Percentiles rank a stretch among this genome's conserved stretches.
Conservation (phyloP, 1,140 invertebrate species). For the Coptotermes formosanus region DNA sequence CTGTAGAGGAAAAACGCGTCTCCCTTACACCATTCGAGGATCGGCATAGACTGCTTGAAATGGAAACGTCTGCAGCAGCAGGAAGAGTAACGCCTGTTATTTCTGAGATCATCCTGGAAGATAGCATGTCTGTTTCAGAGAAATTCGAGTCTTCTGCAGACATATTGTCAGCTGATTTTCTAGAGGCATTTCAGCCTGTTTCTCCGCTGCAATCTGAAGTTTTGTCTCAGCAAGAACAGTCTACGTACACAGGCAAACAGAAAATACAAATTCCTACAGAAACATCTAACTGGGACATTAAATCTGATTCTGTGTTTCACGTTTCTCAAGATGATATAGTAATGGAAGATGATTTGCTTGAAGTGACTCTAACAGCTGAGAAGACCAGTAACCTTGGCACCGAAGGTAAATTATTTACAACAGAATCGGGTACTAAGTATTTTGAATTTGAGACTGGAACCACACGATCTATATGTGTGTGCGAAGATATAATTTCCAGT, state of each 20-base stretch:
- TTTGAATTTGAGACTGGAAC: constrained; percentile 25
- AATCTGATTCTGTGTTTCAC: background rate
- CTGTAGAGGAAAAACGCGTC: background rate
- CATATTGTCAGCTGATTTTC: no score
- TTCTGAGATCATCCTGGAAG: background rate
- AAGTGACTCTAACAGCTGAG: constrained; percentile 44
- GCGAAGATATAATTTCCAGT: constrained; percentile 28
- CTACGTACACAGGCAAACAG: background rate
- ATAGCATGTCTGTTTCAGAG: background rate
- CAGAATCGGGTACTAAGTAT: constrained; percentile 19
- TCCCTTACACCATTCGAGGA: background rate
- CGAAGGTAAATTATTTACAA: background rate
- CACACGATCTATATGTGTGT: constrained; percentile 27
- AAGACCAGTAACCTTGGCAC: background rate
- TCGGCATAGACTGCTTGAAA: no score
- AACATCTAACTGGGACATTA: background rate
- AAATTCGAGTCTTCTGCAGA: no score
- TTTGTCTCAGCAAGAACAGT: background rate
- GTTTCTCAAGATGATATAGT: constrained; percentile 40
- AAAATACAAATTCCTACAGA: background rate
- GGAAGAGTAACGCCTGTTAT: background rate
- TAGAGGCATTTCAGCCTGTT: no score
- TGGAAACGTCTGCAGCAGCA: background rate
- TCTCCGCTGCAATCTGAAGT: no score
- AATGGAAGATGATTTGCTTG: constrained; percentile 48